Evolutionary conservation across 2,888 invertebrate genomes (phyloP).

Genomic region (Cheiracanthium punctorium): DNA sequence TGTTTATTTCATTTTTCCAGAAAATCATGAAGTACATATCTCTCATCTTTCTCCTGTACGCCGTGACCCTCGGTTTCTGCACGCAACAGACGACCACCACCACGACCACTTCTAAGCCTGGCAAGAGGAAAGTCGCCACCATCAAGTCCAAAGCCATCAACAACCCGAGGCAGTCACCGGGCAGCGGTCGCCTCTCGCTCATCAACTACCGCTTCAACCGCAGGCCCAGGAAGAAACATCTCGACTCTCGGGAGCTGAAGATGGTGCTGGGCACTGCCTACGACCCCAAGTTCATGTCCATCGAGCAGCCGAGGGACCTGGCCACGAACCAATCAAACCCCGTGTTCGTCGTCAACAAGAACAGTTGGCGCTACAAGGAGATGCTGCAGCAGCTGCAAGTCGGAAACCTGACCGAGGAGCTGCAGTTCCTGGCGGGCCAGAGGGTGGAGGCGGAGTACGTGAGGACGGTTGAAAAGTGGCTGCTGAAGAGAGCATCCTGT

Average conservation of each 20-base stretch:
- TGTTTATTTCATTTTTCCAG: not conserved
- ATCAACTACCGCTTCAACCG: constrained; percentile 35
- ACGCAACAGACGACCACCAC: not conserved
- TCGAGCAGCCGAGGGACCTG: constrained; percentile 35
- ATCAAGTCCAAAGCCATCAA: constrained; percentile 5
- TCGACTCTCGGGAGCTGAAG: constrained; percentile 44
- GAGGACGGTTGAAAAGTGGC: constrained; percentile 73
- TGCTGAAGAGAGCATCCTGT: constrained; percentile 71
- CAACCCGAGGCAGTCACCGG: not conserved
- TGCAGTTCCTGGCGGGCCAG: constrained; percentile 25
- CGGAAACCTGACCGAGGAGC: constrained; percentile 51
- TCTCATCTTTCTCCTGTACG: not conserved
- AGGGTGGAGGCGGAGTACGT: not conserved
- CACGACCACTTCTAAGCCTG: not conserved
- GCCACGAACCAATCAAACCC: not conserved
- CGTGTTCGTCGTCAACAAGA: constrained; percentile 7
- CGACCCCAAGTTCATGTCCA: constrained; percentile 72
- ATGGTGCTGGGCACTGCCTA: constrained; percentile 70
- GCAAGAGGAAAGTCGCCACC: constrained; percentile 16
- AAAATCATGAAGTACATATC: not conserved
- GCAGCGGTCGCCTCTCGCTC: constrained; percentile 21
- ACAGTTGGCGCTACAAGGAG: constrained; percentile 43
- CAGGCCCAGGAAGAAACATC: constrained; percentile 46
- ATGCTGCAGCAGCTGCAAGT: constrained; percentile 53
- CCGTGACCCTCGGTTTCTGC: not conserved